Base-by-base conservation (phyloP, 2,113 vertebrate species). In the Perca fluviatilis region DNA sequence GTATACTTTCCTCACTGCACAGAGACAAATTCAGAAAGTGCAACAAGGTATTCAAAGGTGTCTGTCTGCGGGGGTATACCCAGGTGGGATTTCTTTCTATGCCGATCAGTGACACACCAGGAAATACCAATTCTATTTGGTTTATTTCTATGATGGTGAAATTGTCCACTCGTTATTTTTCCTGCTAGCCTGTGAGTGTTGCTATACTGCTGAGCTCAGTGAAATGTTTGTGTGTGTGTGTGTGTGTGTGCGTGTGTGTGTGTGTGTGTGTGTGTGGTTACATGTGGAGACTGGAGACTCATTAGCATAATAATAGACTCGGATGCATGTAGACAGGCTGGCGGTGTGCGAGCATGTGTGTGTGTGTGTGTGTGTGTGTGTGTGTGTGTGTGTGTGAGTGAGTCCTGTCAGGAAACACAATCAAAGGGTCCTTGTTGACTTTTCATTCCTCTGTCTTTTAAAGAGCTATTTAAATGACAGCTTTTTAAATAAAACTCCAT, bases 301-400 rank as follows among this genome's bases (percentile, higher is more conserved):
- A 96, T 96, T 96, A 96, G 87, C 96, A 96, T 96, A 95, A 96
- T 95, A 96, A 96, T 95, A 93, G 94, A 90, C 86, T 90, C 43
- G 77, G 89, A 94, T 91, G 92, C 91, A 93, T 92, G 83, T 90
- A 91, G 92, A 95, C 92, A 90, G 90, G 80, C 87, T 89, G 83
- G 83, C 81, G n/a, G 74, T 91, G 83, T 85, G 80, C 9, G 14
- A 74, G 84, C 46, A 46, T 88, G 62, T 80, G 82, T 66, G 33
- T 74, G 67, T 82, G 51, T 56, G 72, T 46, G 69, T 72, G 58
- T 69, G 77, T 66, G 74, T 54, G 68, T 64, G 49, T 12, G 57
- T 74, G 58, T 75, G 74, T 64, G 43, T 71, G 62, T 76, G 62
- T 73, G 65, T 46, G 77, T 23, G 53, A 11, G 61, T 21, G 68